Evolutionary conservation across 2,797 vertebrate genomes (phyloP), one percentile per base, ranked within the genome.

Genomic region (Phrynocephalus vlangalii): DNA sequence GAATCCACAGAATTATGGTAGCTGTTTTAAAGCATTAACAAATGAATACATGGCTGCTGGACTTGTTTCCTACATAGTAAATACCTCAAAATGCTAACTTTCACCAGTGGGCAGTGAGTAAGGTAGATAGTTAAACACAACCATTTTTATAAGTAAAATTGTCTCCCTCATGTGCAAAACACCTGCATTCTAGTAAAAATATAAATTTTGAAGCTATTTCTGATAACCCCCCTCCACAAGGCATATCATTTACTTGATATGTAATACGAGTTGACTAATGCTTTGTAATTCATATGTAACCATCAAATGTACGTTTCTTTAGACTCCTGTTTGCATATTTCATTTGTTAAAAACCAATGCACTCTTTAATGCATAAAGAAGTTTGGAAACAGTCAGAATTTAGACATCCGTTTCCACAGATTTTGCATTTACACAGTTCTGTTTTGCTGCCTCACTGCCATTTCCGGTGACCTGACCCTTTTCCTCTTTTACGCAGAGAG

Each of bases 351-450:
- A 30, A 81, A 95, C 95, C 94, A 96, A 96, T 95, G 96, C 95
- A 96, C 96, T 97, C 95, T 95, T 96, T 96, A 95, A 96, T 96
- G 97, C 96, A 96, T 97, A 96, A 97, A 95, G 95, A 94, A 93
- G 94, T 96, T 94, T 95, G 96, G 95, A 97, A 96, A 95, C 16
- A 83, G 93, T 94, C 89, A 91, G 93, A 93, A 95, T 18, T 99
- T 98, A 99, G 97, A 99, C 99, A 90, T 99, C 99, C 77, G 99
- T 99, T 97, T 99, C 98, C 97, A 99, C 97, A 88, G 98, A 98
- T 96, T 98, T 99, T 8, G 97, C 98, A 94, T 98, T 98, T 90
- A 97, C 95, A 94, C 98, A 99, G 97, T 98, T 99, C 97, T 97
- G 99, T 91, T 98, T 98, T 92, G 98, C 97, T 91, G 98, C 97